Evolutionary conservation across 1,140 invertebrate species (phyloP), one percentile per base, ranked within the genome.

Genomic region (Zaprionus gabonicus): DNA sequence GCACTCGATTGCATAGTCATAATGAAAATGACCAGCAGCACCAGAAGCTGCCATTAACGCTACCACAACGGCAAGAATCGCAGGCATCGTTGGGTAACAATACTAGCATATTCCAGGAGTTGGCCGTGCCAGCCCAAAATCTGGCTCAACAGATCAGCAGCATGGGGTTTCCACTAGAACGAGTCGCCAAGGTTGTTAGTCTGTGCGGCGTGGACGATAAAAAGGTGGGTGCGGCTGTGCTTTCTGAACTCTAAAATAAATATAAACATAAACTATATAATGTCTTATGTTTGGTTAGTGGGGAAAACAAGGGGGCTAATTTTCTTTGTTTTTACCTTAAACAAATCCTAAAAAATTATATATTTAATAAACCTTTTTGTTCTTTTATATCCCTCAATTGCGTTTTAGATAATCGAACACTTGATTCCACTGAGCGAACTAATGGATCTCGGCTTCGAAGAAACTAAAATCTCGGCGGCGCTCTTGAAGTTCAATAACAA

Each of bases 151-250:
- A 95, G 49, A 95, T 98, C 25, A 95, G 94, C 81, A 94, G 95
- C 57, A 98, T 98, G 97, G 97, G 97, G 2, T 98, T 98, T 93
- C 95, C 96, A 0, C 90, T 96, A 67, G 94, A 95, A n/a, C 94
- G 96, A 82, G 96, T 97, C 1, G 95, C 96, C 5, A 94, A 96
- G 76, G 96, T 96, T 13, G 96, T 96, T 79, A 94, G 95, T 74
- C 93, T 95, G 58, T 94, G 97, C 64, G 96, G 96, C 75, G 94
- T 95, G 73, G 96, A 98, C 94, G 96, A 98, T 93, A 97, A 97
- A 93, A 97, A 97, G 94, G 96, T 98, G n/a, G 31, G 13, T 28
- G 4, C 12, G 12, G 4, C 5, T 53, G 17, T 12, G 6, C 10
- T 25, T 23, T 46, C 7, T 17, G 5, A 25, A 27, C 3, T 25